These are phyloP conservation scores for Esperia sulphurella DNA, from an alignment of 2,888 invertebrate species.

Conservation along the genomic window DNA sequence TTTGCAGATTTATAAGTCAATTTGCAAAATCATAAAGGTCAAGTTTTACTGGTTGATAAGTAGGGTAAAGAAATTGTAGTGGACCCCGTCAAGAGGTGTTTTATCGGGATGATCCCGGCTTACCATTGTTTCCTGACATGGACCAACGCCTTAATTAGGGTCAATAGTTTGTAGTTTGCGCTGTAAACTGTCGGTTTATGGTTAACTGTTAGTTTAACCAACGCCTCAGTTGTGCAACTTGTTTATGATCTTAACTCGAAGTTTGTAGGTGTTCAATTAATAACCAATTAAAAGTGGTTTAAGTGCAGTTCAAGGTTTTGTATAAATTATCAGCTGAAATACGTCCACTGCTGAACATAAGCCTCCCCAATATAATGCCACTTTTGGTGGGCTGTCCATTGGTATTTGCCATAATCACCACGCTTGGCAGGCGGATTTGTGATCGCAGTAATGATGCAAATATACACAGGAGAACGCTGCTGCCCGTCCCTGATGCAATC, in stretches of 20 bases:
- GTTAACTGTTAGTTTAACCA: not conserved
- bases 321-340: too few species aligned
- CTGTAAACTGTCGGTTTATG: conserved; percentile 29
- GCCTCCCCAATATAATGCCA: too few species aligned
- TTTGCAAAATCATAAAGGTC: conserved; percentile 5
- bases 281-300: not conserved
- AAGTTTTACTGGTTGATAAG: not conserved
- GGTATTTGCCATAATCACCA: too few species aligned
- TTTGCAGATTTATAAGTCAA: not conserved
- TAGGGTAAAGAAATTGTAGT: not conserved
- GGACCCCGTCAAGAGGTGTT: conserved; percentile 65
- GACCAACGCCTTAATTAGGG: conserved; percentile 69
- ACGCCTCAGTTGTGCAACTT: not conserved
- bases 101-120: conserved; percentile 73
- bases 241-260: not conserved
- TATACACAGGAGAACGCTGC: too few species aligned
- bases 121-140: conserved; percentile 60
- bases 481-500: too few species aligned
- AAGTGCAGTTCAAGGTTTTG: not conserved
- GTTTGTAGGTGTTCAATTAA: conserved; percentile 1
- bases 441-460: too few species aligned
- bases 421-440: too few species aligned
- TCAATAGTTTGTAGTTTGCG: conserved; percentile 59
- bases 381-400: too few species aligned
- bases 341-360: too few species aligned